A percentile compares a stretch with the other conserved stretches of the same genome.
Conservation (phyloP, 1,140 invertebrate species). For the Drosophila kikkawai region DNA sequence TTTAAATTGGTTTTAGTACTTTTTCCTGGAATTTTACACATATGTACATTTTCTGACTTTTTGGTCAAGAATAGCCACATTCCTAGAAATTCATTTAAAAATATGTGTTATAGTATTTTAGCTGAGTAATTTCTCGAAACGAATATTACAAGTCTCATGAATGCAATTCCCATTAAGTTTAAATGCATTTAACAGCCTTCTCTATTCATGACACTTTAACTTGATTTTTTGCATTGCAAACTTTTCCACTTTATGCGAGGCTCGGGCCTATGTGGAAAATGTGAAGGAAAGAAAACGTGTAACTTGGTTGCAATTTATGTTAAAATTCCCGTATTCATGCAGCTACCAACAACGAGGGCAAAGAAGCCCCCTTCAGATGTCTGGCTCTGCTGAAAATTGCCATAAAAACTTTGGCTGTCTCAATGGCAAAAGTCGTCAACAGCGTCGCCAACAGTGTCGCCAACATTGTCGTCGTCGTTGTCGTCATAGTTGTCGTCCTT, state of each 20-base stretch:
- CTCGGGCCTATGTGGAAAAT: slow-evolving; percentile 52
- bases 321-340: slow-evolving; percentile 62
- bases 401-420: slow-evolving; percentile 80
- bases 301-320: slow-evolving; percentile 65
- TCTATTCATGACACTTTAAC: slow-evolving; percentile 19
- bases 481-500: slow-evolving; percentile 33
- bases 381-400: slow-evolving; percentile 66
- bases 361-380: slow-evolving; percentile 48
- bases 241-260: slow-evolving; percentile 64
- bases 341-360: slow-evolving; percentile 20
- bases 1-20: neutral
- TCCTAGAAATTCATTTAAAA: neutral
- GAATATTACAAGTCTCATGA: neutral
- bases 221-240: slow-evolving; percentile 50
- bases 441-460: slow-evolving; percentile 48
- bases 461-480: too few relatives aligned
- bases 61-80: neutral
- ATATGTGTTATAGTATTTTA: neutral
- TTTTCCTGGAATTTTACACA: neutral
- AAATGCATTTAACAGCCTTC: slow-evolving; percentile 22
- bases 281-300: slow-evolving; percentile 41
- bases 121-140: neutral
- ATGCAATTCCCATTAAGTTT: slow-evolving; percentile 27
- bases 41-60: neutral
- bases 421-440: slow-evolving; percentile 78